Base-by-base conservation (phyloP, 53 echinoderm and acorn worm species). In the Antedon mediterranea region DNA sequence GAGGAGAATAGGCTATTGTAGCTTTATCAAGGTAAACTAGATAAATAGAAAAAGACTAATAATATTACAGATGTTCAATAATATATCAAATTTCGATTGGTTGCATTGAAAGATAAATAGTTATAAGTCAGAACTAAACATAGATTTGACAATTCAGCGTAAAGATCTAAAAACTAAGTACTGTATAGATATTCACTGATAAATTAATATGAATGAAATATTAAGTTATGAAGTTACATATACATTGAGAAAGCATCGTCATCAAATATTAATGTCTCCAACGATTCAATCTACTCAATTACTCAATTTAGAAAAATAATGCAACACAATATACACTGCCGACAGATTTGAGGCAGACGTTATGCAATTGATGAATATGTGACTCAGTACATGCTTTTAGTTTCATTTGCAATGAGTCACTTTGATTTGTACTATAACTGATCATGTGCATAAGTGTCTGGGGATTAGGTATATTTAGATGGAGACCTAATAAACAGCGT, bases 401-500 rank as follows among this genome's bases (percentile, higher is more conserved):
- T 57, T 57, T 57, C 20, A 15, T 57, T 57, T 23, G 57, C 23
- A 57, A 57, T 57, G 57, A 57, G 57, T 57, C 57, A 57, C 57
- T 57, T 57, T 57, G 57, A 6, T 57, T 6, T 57, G 7, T n/a
- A 1, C 9, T 57, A 57, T 13, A 57, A 26, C 23, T 57, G 57
- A 57, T 57, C 57, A 57, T 57, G 57, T 57, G 57, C 57, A 57
- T 18, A 57, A 57, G 57, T 57, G 20, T 26, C 57, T 15, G 23
- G 57, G 57, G 57, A 57, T 57, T 57, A 57, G 57, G 57, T 57
- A 57, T 57, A 57, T 57, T 57, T 57, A 57, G 57, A 57, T 57
- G 9, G 11, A 57, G 9, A 57, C 57, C 57, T 57, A 57, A 57
- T 57, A 57, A 57, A 57, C 57, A 57, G 23, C 57, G 57, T 57